A percentile compares a stretch with the other conserved stretches of the same genome.
phyloP scores from a whole-genome alignment of 1,140 invertebrate genomes.

The Drosophila sp. region DNA sequence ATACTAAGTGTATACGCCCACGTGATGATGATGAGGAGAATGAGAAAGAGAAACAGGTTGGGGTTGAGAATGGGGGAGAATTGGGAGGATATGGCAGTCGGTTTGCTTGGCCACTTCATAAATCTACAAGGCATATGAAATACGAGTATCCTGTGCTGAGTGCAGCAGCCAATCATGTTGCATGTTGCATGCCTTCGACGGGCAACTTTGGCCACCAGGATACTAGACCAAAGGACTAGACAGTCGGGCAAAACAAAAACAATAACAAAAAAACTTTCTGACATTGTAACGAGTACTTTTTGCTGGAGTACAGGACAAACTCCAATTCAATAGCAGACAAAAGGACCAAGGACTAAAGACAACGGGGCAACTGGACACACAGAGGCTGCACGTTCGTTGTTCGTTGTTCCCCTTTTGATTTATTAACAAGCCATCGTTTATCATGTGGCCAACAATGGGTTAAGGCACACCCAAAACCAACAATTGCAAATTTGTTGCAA shows the following conservation, averaged over 20 bases:
- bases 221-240: neutral
- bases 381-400: constrained; percentile 28
- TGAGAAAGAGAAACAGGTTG: too few species aligned
- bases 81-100: constrained; percentile 4
- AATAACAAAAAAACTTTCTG: constrained; percentile 40
- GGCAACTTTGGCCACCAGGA: constrained; percentile 11
- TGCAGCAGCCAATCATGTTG: constrained; percentile 73
- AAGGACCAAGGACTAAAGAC: neutral
- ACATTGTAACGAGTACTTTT: constrained; percentile 48
- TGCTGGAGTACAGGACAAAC: constrained; percentile 1
- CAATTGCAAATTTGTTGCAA: constrained; percentile 54
- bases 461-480: constrained; percentile 49
- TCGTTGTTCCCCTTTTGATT: constrained; percentile 61
- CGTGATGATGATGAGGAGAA: neutral
- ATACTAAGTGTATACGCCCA: constrained; percentile 14
- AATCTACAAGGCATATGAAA: constrained; percentile 79
- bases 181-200: constrained; percentile 63
- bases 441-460: constrained; percentile 76
- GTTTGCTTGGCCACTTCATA: constrained; percentile 67
- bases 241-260: constrained; percentile 21
- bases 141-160: constrained; percentile 74
- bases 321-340: constrained; percentile 6
- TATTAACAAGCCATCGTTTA: constrained; percentile 80
- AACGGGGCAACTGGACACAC: constrained; percentile 6
- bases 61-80: neutral